These are phyloP conservation scores for Diplosoma virens DNA, from an alignment of 23 tunicate species.

Conservation along the genomic window DNA sequence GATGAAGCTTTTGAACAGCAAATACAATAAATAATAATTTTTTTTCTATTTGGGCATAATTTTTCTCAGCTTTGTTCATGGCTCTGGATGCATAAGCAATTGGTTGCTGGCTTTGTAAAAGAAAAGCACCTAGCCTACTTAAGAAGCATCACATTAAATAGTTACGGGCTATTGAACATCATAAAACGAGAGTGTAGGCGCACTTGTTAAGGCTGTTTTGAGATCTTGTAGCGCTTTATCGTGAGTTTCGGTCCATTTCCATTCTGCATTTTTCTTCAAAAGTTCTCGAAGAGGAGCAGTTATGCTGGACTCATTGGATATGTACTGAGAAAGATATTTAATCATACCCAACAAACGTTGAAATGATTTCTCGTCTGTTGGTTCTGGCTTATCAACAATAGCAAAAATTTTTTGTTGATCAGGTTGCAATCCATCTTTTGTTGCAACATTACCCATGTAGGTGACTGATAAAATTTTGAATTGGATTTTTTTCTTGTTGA, in stretches of 20 bases:
- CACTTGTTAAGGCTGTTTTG: not conserved
- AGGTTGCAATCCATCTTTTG: constrained; percentile 36
- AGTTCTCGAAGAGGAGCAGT: constrained; percentile 32
- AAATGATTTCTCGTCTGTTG: constrained; percentile 1
- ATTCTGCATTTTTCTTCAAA: constrained; percentile 14
- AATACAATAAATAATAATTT: constrained; percentile 28
- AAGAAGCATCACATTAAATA: constrained; percentile 30
- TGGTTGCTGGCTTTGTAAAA: constrained; percentile 21
- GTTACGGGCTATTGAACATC: constrained; percentile 23
- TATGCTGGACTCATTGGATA: constrained; percentile 24
- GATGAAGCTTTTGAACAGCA: constrained; percentile 24
- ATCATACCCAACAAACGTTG: constrained; percentile 44
- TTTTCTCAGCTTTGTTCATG: constrained; percentile 15
- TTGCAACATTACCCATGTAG: constrained; percentile 27
- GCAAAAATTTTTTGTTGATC: constrained; percentile 22
- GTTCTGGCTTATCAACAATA: constrained; percentile 32
- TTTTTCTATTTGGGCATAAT: constrained; percentile 46
- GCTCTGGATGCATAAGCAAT: constrained; percentile 33
- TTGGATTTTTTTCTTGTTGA: constrained; percentile 20
- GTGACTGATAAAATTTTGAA: not conserved
- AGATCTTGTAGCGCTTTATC: not conserved
- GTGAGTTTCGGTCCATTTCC: constrained; percentile 20
- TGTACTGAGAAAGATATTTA: constrained; percentile 19
- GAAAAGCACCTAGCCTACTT: constrained; percentile 35
- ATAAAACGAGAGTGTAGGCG: constrained; percentile 13